Evolutionary conservation across 2,113 vertebrate genomes (phyloP), one percentile per base, ranked within the genome.

Genomic region (Willisornis vidua): DNA sequence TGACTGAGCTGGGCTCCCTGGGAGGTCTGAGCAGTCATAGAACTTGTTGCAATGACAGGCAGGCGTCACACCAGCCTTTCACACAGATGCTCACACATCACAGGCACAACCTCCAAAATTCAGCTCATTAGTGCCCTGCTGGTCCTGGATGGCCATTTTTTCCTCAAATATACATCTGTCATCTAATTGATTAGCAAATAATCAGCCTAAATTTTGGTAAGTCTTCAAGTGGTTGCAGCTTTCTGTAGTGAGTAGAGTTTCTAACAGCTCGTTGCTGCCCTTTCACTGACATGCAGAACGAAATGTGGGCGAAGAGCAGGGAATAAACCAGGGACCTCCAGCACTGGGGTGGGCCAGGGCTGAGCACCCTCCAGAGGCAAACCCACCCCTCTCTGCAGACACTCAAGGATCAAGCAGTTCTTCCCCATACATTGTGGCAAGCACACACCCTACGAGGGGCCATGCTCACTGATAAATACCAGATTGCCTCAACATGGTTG

Each of bases 401-500:
- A 48, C 35, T 54, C 68, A 54, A 76, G 54, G 31, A 89, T 94
- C 90, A 29, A 41, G 74, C 92, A 48, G 33, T 25, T 58, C 67
- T 55, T 85, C 71, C 31, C 75, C 68, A 81, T 2, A 84, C 25
- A 23, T n/a, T 26, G 29, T 57, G 72, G 90, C 37, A 79, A 96
- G 93, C 13, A 66, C 55, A 61, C 1, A 0, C 45, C 79, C 66
- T 73, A 63, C 35, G 0, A 54, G 81, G 73, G 78, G 33, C 85
- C 59, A 78, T 94, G 76, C 43, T 90, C 94, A 43, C 66, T 91
- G 92, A 96, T 78, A 97, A 96, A 96, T 76, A 81, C 61, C 95
- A 97, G 89, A 95, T 95, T 96, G 95, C 75, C 74, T 85, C 58
- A 77, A 55, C 76, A 83, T 74, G 45, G 57, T 78, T 92, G 80